These are phyloP conservation scores for Laupala kohalensis DNA, from an alignment of 1,140 invertebrate genomes.

Conservation along the genomic window DNA sequence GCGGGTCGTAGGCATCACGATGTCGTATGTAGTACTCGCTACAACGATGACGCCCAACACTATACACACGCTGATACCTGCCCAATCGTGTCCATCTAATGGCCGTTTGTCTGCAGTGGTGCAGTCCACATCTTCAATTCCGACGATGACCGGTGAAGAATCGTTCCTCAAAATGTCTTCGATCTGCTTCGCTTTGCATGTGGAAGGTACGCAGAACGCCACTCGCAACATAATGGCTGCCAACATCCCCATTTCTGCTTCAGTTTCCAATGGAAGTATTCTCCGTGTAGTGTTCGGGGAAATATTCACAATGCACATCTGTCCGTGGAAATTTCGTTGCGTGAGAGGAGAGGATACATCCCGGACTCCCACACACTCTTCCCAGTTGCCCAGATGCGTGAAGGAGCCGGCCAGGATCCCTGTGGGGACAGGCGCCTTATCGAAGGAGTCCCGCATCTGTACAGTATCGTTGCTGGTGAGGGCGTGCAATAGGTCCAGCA, in stretches of 20 bases:
- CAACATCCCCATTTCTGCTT: too few species aligned
- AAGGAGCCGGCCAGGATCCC: neutral
- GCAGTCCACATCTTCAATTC: neutral
- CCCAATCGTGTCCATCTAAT: neutral
- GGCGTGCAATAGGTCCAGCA: neutral
- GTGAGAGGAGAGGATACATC: neutral
- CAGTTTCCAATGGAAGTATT: too few species aligned
- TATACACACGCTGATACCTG: neutral
- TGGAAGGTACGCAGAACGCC: too few species aligned
- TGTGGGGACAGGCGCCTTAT: neutral
- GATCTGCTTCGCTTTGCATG: too few species aligned
- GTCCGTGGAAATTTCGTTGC: neutral
- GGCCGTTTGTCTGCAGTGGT: neutral
- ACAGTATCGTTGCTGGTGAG: neutral
- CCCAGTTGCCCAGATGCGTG: neutral
- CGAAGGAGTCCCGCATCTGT: neutral
- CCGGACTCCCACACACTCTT: neutral
- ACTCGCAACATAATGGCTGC: too few species aligned
- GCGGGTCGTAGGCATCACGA: neutral
- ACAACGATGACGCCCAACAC: neutral
- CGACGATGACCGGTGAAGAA: too few species aligned
- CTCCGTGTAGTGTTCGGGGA: too few species aligned
- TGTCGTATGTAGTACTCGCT: neutral
- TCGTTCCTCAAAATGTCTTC: too few species aligned
- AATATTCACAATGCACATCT: neutral